A percentile compares a stretch with the other conserved stretches of the same genome.
Evolutionary conservation across 2,113 vertebrate species (phyloP).

Genomic region (Lynx canadensis): DNA sequence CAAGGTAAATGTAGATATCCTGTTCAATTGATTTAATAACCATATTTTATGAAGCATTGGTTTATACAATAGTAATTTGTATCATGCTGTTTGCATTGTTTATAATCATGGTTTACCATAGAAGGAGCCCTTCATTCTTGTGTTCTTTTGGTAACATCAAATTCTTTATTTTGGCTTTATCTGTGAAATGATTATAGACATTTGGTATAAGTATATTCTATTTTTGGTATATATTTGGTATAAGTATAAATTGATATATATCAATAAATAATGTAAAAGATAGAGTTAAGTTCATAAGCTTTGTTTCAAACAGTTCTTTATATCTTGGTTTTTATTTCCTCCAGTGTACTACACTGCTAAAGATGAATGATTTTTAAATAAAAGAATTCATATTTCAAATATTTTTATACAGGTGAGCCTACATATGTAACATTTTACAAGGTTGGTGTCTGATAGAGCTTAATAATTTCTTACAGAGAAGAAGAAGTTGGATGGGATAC

Average conservation of each 20-base stretch:
- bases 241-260: not conserved
- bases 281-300: not conserved
- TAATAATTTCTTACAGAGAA: conserved; percentile 87
- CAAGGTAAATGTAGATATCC: not conserved
- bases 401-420: not conserved
- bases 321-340: not conserved
- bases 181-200: not conserved
- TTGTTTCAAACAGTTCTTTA: not conserved
- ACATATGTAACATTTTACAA: not conserved
- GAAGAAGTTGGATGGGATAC: conserved; percentile 94
- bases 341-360: not conserved
- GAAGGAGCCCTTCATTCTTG: not conserved
- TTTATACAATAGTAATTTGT: not conserved
- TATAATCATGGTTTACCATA: not conserved
- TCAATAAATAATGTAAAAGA: not conserved
- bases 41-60: not conserved
- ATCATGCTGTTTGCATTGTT: not conserved
- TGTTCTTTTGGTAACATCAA: not conserved
- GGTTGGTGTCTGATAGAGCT: not conserved
- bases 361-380: not conserved
- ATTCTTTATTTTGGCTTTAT: not conserved
- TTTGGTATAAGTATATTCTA: not conserved
- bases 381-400: not conserved
- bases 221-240: not conserved
- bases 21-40: not conserved